Conservation (phyloP, 2,797 vertebrate genomes). For the Crotalus adamanteus region DNA sequence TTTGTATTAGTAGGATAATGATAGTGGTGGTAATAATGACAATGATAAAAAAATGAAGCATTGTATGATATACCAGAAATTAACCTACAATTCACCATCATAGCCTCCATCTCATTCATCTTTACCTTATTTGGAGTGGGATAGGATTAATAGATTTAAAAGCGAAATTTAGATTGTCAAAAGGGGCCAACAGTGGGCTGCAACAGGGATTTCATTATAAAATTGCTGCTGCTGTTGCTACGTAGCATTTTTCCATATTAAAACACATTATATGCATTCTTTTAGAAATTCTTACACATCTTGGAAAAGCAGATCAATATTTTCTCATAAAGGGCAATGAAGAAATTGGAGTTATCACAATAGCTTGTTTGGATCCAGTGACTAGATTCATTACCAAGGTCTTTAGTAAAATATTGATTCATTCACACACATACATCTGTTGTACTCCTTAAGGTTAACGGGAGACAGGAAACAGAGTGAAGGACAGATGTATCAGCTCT, state of each 20-base stretch:
- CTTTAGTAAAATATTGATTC: neutral
- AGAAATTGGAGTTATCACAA: neutral
- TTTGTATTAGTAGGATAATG: neutral
- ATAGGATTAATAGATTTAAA: neutral
- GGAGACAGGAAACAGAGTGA: neutral
- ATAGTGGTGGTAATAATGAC: neutral
- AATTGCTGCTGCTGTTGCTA: neutral
- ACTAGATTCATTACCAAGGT: neutral
- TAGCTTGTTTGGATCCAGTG: neutral
- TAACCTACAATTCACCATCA: neutral
- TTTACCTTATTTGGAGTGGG: neutral
- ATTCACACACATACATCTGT: neutral
- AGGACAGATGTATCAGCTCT: neutral
- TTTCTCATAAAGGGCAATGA: neutral
- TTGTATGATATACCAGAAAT: neutral
- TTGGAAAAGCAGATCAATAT: neutral
- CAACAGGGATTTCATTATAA: neutral
- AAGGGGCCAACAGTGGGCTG: neutral
- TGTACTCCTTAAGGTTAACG: neutral
- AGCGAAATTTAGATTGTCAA: neutral
- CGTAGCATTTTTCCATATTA: neutral
- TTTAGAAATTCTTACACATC: neutral
- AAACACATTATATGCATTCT: neutral
- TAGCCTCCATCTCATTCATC: neutral
- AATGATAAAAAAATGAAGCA: neutral